Evolutionary conservation across 2,888 invertebrate genomes (phyloP).

Genomic region (Eupithecia insigniata): DNA sequence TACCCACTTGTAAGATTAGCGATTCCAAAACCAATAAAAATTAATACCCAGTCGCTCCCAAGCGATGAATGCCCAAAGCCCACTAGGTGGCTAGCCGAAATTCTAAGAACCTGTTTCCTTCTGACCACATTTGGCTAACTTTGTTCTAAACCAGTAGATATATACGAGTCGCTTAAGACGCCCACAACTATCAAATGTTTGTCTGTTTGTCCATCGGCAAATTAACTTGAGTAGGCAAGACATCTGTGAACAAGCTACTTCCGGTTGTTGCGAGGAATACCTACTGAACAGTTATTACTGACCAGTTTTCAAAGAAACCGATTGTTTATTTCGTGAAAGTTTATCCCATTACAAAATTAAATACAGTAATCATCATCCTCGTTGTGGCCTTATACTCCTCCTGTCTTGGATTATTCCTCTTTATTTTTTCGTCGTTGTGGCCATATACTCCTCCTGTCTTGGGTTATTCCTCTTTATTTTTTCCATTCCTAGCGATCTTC

Average conservation of each 20-base stretch:
- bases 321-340: constrained; percentile 12
- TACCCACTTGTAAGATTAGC: neutral
- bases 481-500: neutral
- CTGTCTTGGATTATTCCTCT: neutral
- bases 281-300: neutral
- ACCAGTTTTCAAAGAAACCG: constrained; percentile 10
- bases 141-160: constrained; percentile 17
- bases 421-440: neutral
- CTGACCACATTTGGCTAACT: constrained; percentile 22
- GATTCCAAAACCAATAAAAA: neutral
- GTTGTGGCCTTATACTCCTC: neutral
- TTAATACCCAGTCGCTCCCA: neutral
- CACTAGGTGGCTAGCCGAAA: constrained; percentile 17
- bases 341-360: neutral
- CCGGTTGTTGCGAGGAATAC: constrained; percentile 44
- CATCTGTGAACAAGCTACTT: constrained; percentile 58
- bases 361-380: neutral
- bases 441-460: neutral
- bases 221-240: constrained; percentile 54
- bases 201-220: constrained; percentile 55
- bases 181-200: constrained; percentile 43
- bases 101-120: constrained; percentile 28
- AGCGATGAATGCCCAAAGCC: neutral
- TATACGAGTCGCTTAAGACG: constrained; percentile 29
- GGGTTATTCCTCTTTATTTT: neutral